Conservation (phyloP, 23 tunicate species). For the Phallusia fumigata region DNA sequence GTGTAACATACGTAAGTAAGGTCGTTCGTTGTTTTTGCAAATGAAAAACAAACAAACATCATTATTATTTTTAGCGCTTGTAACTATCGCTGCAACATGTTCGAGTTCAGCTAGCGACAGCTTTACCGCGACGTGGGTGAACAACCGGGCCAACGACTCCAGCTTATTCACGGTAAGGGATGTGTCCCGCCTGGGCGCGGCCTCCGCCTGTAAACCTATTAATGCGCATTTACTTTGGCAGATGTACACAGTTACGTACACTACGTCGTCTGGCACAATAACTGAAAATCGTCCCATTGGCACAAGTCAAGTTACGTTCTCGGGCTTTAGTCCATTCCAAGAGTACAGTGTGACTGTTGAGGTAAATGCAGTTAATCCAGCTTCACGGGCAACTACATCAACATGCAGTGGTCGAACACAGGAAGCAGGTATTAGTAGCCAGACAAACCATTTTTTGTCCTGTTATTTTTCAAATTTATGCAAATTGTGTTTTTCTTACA, state of each 20-base stretch:
- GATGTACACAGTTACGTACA: not conserved
- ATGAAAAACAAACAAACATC: too few species aligned
- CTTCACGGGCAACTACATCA: not conserved
- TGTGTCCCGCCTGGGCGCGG: too few species aligned
- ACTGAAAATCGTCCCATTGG: not conserved
- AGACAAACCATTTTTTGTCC: too few species aligned
- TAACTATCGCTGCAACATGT: not conserved
- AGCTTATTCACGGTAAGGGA: not conserved
- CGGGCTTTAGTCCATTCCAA: slow-evolving; percentile 25
- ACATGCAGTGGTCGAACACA: not conserved
- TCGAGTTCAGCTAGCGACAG: not conserved
- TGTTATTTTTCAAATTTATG: too few species aligned
- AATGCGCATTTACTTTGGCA: not conserved
- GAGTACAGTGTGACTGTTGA: slow-evolving; percentile 44
- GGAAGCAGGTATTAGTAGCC: not conserved
- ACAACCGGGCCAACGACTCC: slow-evolving; percentile 3
- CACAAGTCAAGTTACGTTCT: slow-evolving; percentile 18
- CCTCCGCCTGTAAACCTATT: not conserved
- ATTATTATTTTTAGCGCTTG: not conserved
- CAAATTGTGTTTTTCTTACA: not conserved
- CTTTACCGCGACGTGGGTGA: not conserved
- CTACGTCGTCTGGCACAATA: not conserved
- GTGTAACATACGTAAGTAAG: too few species aligned
- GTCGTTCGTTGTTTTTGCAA: too few species aligned
- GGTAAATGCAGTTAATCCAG: not conserved